These are phyloP conservation scores for Scaptomyza reducta DNA, from an alignment of 2,888 invertebrate genomes.

Conservation along the genomic window DNA sequence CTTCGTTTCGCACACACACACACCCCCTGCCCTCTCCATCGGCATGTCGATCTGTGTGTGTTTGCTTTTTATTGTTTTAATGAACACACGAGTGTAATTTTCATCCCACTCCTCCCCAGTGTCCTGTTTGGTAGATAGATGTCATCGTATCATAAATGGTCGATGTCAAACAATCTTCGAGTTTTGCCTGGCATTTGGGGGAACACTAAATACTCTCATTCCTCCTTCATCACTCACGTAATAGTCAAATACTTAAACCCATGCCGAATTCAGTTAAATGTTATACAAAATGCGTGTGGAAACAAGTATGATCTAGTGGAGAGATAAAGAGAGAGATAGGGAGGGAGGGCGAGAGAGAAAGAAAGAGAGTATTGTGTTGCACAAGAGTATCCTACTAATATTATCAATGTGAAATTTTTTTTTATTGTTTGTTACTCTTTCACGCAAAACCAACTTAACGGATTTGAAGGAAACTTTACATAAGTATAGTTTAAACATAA, in stretches of 20 bases:
- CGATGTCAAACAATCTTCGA: constrained; percentile 2
- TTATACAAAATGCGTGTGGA: background rate
- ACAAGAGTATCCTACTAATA: no score
- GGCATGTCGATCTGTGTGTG: background rate
- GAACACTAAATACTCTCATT: background rate
- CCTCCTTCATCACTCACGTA: background rate
- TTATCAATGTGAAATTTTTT: no score
- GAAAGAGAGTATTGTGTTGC: no score
- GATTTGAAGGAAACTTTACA: no score
- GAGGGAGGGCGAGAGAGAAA: background rate
- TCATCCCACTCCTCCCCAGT: background rate
- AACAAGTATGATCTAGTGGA: background rate
- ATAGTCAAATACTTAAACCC: background rate
- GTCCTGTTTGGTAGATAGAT: background rate
- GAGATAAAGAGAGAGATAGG: no score
- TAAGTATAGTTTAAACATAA: no score
- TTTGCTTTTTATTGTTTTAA: constrained; percentile 75
- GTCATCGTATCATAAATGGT: constrained; percentile 8
- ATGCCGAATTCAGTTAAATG: background rate
- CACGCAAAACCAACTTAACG: no score
- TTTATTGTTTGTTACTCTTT: no score
- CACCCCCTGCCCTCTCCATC: background rate
- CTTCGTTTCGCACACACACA: constrained; percentile 39
- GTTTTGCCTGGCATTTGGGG: background rate
- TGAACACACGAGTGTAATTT: constrained; percentile 72